Percentiles rank a stretch among this genome's conserved stretches.
These are phyloP conservation scores for Montipora foliosa DNA, from an alignment of 64 coral and sea anemone genomes.

Conservation along the genomic window DNA sequence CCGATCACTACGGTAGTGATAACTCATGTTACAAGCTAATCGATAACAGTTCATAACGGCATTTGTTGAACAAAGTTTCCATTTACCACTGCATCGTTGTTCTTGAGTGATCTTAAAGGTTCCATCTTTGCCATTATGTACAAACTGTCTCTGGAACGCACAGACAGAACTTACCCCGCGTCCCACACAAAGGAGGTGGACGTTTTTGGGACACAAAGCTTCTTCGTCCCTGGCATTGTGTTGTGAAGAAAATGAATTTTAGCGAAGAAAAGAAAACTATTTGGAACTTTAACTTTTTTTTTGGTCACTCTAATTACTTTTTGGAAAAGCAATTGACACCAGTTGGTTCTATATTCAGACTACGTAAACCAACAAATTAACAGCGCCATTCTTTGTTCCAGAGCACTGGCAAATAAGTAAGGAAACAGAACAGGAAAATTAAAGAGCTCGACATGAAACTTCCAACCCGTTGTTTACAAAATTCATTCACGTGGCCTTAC, in stretches of 20 bases:
- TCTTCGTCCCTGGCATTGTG: too few species aligned
- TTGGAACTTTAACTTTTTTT: too few species aligned
- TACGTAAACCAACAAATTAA: not conserved
- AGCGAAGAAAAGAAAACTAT: too few species aligned
- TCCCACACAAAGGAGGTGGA: not conserved
- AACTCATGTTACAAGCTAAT: not conserved
- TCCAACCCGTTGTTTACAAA: not conserved
- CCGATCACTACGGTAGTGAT: too few species aligned
- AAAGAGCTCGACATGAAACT: not conserved
- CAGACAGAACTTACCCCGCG: too few species aligned
- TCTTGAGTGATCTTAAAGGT: not conserved
- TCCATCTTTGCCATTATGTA: conserved; percentile 2
- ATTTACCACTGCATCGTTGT: not conserved
- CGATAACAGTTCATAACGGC: not conserved
- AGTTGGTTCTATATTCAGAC: too few species aligned
- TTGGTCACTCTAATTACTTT: too few species aligned
- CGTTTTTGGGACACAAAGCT: not conserved
- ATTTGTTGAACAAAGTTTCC: not conserved
- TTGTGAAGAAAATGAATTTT: too few species aligned
- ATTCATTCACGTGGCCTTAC: not conserved
- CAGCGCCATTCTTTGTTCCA: not conserved
- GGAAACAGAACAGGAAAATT: not conserved
- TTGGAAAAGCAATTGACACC: too few species aligned
- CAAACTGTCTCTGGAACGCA: too few species aligned
- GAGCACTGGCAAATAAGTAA: not conserved